Conservation (phyloP, 2,113 vertebrate species). For the Tretioscincus oriximinensis region DNA sequence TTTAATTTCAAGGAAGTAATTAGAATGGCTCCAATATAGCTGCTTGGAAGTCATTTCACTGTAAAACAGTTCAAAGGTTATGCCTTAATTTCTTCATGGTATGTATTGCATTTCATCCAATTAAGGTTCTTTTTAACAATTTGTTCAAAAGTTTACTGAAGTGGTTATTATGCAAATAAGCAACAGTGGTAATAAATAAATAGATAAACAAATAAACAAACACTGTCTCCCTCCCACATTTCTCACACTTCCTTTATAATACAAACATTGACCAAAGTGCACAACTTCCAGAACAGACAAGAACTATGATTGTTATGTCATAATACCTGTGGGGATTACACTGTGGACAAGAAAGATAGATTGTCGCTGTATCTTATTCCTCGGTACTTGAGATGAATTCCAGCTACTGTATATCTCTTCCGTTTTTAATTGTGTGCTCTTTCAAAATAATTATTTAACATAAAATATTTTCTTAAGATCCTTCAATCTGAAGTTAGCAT, state of each 20-base stretch:
- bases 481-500: background rate
- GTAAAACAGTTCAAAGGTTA: background rate
- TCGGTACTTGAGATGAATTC: too few relatives aligned
- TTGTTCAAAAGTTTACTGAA: slow-evolving; percentile 15
- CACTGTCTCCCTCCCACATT: too few relatives aligned
- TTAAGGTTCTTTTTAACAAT: background rate
- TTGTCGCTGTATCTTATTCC: background rate
- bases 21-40: slow-evolving; percentile 2
- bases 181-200: background rate
- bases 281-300: background rate
- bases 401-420: background rate
- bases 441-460: background rate
- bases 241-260: too few relatives aligned
- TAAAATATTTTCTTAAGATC: too few relatives aligned
- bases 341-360: background rate
- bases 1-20: slow-evolving; percentile 44
- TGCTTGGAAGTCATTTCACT: slow-evolving; percentile 1
- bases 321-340: background rate
- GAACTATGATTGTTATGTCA: background rate
- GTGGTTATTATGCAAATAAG: background rate
- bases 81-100: background rate
- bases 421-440: background rate
- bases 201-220: too few relatives aligned
- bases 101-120: background rate
- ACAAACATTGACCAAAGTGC: too few relatives aligned